phyloP scores from a whole-genome alignment of 2,888 invertebrate species.

The Pegoplata infirma region DNA sequence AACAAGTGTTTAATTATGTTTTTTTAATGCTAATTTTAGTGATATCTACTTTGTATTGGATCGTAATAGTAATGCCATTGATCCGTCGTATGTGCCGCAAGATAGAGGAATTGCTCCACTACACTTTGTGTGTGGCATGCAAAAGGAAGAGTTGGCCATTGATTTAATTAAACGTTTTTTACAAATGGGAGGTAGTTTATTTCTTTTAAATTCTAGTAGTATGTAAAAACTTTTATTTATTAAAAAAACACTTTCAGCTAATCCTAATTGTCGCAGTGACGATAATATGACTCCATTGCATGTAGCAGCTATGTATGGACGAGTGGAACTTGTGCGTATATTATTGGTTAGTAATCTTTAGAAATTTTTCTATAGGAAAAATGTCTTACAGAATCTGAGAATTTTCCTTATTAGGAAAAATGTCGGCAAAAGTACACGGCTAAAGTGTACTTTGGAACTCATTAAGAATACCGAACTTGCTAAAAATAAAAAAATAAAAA shows the following conservation, averaged over 20 bases:
- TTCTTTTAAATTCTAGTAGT: too few species aligned
- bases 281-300: slow-evolving; percentile 93
- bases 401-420: too few species aligned
- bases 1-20: background rate
- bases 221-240: slow-evolving; percentile 78
- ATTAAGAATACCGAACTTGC: too few species aligned
- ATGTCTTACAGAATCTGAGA: background rate
- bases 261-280: slow-evolving; percentile 85
- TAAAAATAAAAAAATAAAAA: too few species aligned
- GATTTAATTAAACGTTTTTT: slow-evolving; percentile 84
- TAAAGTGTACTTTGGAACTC: too few species aligned
- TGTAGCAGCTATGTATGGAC: slow-evolving; percentile 91
- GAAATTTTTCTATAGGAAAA: too few species aligned
- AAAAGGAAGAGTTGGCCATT: slow-evolving; percentile 82
- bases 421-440: too few species aligned
- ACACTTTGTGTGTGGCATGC: slow-evolving; percentile 87
- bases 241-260: slow-evolving; percentile 78
- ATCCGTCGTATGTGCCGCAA: slow-evolving; percentile 85
- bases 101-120: slow-evolving; percentile 86
- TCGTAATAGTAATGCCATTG: slow-evolving; percentile 77
- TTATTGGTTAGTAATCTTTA: slow-evolving; percentile 81
- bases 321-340: slow-evolving; percentile 83
- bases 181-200: slow-evolving; percentile 83
- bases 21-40: slow-evolving; percentile 16
- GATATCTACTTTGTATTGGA: slow-evolving; percentile 71